Evolutionary conservation across 1,140 invertebrate species (phyloP), one percentile per base, ranked within the genome.

Genomic region (Adoxophyes honmai): DNA sequence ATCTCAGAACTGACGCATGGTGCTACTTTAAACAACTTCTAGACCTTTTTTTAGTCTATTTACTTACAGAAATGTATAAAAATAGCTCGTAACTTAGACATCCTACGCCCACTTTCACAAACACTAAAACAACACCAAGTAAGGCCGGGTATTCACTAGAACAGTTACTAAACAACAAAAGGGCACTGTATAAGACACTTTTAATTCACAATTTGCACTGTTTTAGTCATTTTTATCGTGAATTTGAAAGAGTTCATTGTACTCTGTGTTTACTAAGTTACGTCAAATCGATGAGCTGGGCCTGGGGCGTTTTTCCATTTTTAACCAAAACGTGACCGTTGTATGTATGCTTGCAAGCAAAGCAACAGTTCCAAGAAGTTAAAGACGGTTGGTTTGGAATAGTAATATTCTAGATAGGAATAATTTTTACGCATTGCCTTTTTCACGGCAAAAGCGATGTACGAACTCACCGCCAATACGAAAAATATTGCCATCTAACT

Each of bases 251-350:
- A 67, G 81, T 84, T 83, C 78, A 84, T 73, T 81, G 76, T 70
- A 77, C 78, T 70, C 57, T 13, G 36, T 84, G 81, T 84, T 84
- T 84, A 84, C 77, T 73, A 73, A 44, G 16, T 68, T 68, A 70
- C 64, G 73, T 77, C 75, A 81, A 72, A 76, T 74, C 74, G 64
- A 77, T 74, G 62, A 58, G 37, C 35, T 48, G 42, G 11, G 21
- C 10, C 21, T 7, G 10, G 21, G 42, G n/a, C n/a, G 42, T 48
- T 48, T 48, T 33, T 48, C 21, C n/a, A n/a, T n/a, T n/a, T n/a
- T n/a, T n/a, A n/a, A n/a, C n/a, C n/a, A n/a, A n/a, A n/a, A n/a
- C n/a, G n/a, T n/a, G n/a, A n/a, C n/a, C n/a, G n/a, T n/a, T n/a
- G n/a, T n/a, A n/a, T n/a, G n/a, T n/a, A n/a, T n/a, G n/a, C n/a